These are phyloP conservation scores for Cataglyphis albicans DNA, from an alignment of 2,888 invertebrate species.

Conservation along the genomic window DNA sequence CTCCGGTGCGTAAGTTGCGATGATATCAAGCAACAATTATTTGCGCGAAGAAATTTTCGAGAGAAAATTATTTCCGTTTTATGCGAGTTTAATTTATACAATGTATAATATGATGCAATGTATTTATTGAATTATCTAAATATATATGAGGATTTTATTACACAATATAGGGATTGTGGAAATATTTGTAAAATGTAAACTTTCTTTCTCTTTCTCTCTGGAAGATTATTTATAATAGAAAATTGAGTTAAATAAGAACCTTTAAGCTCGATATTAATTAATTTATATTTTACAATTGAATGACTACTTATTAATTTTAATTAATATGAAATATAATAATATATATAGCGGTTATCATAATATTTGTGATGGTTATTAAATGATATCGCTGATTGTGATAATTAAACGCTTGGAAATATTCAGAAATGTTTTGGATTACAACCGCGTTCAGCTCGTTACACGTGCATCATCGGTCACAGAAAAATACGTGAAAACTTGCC, in stretches of 20 bases:
- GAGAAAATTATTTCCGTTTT: conserved; percentile 24
- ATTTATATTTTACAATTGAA: conserved; percentile 5
- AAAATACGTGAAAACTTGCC: conserved; percentile 47
- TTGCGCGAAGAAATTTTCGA: neutral
- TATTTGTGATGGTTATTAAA: neutral
- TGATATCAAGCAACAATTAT: neutral
- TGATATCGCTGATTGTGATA: neutral
- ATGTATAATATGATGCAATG: neutral
- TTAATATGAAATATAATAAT: conserved; percentile 28
- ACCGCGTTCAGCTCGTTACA: neutral
- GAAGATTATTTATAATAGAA: neutral
- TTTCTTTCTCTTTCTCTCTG: neutral
- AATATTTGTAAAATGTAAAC: conserved; percentile 1
- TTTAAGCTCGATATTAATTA: conserved; percentile 21
- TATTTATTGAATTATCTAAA: neutral
- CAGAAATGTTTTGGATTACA: neutral
- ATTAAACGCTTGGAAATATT: neutral
- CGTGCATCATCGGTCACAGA: neutral
- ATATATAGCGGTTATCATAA: neutral
- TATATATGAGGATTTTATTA: neutral
- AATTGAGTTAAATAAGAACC: neutral
- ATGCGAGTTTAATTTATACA: neutral
- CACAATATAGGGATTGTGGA: neutral
- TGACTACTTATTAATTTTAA: neutral
- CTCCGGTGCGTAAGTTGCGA: neutral